Evolutionary conservation across 2,888 invertebrate genomes (phyloP).

Genomic region (Pyralis farinalis): DNA sequence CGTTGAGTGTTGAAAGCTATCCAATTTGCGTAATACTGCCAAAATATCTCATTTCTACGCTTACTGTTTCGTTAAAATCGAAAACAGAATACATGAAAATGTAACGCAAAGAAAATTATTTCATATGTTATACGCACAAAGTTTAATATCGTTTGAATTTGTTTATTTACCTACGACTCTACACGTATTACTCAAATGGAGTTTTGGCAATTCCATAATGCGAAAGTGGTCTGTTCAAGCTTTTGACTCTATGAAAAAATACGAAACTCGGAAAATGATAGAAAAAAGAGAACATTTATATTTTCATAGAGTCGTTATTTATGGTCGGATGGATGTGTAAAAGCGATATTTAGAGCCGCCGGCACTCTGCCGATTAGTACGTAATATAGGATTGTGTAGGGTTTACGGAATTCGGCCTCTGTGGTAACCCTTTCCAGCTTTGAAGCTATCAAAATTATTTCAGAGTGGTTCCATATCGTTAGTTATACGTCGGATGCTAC

Average conservation of each 20-base stretch:
- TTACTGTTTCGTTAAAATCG: slow-evolving; percentile 47
- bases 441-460: slow-evolving; percentile 73
- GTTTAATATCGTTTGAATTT: slow-evolving; percentile 23
- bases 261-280: slow-evolving; percentile 75
- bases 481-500: slow-evolving; percentile 30
- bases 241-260: slow-evolving; percentile 80
- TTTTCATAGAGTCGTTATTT: slow-evolving; percentile 79
- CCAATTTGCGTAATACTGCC: slow-evolving; percentile 82
- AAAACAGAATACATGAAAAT: slow-evolving; percentile 35
- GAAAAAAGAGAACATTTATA: slow-evolving; percentile 78
- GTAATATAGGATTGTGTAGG: slow-evolving; percentile 36
- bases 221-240: slow-evolving; percentile 81
- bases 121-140: slow-evolving; percentile 16
- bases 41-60: slow-evolving; percentile 82
- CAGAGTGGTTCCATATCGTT: slow-evolving; percentile 44
- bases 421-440: slow-evolving; percentile 69
- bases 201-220: slow-evolving; percentile 82
- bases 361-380: slow-evolving; percentile 78
- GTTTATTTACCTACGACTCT: slow-evolving; percentile 30
- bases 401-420: slow-evolving; percentile 42
- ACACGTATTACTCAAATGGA: slow-evolving; percentile 58
- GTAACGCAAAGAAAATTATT: slow-evolving; percentile 27
- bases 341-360: slow-evolving; percentile 74
- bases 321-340: slow-evolving; percentile 75
- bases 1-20: slow-evolving; percentile 81